Conservation (phyloP, 2,797 vertebrate genomes). For the Aviceda leuphotes region DNA sequence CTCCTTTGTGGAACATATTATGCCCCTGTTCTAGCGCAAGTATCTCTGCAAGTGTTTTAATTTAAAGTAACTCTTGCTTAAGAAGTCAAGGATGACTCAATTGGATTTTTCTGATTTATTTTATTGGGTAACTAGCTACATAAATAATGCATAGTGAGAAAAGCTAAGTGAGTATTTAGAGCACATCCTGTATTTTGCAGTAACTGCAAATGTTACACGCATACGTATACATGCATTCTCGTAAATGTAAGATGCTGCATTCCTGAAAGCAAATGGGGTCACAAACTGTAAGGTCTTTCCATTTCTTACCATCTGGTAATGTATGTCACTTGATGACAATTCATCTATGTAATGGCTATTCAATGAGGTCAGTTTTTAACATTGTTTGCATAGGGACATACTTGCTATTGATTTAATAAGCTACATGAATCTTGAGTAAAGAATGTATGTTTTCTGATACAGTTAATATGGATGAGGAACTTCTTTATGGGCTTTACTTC, state of each 20-base stretch:
- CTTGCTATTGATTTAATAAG: neutral
- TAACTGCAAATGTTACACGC: neutral
- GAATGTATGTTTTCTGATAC: neutral
- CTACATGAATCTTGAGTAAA: neutral
- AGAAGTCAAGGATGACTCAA: neutral
- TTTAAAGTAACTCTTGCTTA: neutral
- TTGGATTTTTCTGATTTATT: neutral
- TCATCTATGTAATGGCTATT: neutral
- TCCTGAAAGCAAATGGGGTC: neutral
- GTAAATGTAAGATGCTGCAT: neutral
- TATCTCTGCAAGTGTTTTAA: neutral
- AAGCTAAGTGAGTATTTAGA: neutral
- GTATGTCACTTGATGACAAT: neutral
- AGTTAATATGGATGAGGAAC: neutral
- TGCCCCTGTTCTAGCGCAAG: neutral
- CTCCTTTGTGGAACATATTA: neutral
- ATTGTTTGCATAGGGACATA: neutral
- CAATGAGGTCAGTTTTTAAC: neutral
- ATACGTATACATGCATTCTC: neutral
- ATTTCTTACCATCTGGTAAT: neutral
- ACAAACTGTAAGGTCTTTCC: neutral
- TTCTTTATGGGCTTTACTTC: accelerated
- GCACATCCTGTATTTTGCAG: neutral
- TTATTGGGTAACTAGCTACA: neutral
- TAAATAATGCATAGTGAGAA: neutral